Evolutionary conservation across 2,797 vertebrate species (phyloP), one percentile per base, ranked within the genome.

Genomic region (Amazonetta brasiliensis): DNA sequence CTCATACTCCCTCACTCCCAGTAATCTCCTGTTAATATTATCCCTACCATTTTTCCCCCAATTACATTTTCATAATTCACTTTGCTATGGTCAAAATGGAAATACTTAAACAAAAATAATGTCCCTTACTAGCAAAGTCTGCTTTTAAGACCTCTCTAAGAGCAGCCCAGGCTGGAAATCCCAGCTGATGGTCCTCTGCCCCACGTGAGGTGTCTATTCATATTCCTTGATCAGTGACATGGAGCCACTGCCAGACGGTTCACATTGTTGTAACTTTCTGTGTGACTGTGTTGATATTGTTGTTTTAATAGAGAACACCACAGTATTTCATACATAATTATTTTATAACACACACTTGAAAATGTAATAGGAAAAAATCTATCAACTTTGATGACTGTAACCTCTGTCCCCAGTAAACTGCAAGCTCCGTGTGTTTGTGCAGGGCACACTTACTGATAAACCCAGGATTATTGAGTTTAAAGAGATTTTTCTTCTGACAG

Each of bases 101-200:
- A 77, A 12, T 14, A 62, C 10, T 30, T 60, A 19, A 50, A 43
- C 1, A 44, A 18, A 50, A 78, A 44, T 4, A 68, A 39, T 2
- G 3, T 22, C 35, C 43, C 37, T 46, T 54, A 37, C n/a, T 63
- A 52, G 43, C 25, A 75, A 25, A 54, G 15, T 9, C 33, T 66
- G 16, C 41, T 44, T 1, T 3, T 52, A 75, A 59, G n/a, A 60
- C 2, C 1, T 14, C 17, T 62, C 43, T 30, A 6, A 41, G 2
- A 60, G 15, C 3, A 4, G 66, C 31, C 12, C 41, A 73, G 48
- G 23, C 50, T 0, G 0, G 28, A n/a, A 74, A 55, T 20, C n/a
- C 35, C 23, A 52, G 25, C 16, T 21, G 30, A 66, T 3, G 22
- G 33, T 12, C 56, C 46, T 37, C 12, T 10, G 59, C 3, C 8